Evolutionary conservation across 2,113 vertebrate species (phyloP), one percentile per base, ranked within the genome.

Genomic region (Cettia cetti): DNA sequence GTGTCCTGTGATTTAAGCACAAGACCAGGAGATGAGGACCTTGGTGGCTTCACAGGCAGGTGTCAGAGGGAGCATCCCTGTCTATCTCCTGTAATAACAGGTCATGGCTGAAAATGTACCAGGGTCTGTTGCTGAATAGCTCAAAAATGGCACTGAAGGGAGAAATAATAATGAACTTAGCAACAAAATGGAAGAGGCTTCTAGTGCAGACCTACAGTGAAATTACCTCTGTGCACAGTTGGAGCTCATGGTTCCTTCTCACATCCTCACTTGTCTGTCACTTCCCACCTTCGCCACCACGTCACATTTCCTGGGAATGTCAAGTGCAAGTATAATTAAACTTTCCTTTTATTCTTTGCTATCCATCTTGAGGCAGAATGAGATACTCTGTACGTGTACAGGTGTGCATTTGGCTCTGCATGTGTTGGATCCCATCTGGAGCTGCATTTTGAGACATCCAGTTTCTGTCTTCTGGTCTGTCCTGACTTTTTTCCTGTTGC

Each of bases 191-290:
- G 49, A 78, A 18, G 1, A 2, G 68, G 76, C 16, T 92, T 45
- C 72, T 45, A 60, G 53, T 49, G 44, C 76, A 80, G 35, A 66
- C 17, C 76, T 71, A 3, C 79, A 86, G 72, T 59, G 82, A 81
- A 71, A 75, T 84, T 83, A 76, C 6, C 71, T 28, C 78, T 57
- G 31, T 82, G 89, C 93, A 78, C 60, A 83, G 79, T 86, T 82
- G 79, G 81, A 94, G 70, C 75, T 94, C 33, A 15, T 53, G 66
- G 79, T 33, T 90, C 71, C 56, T 94, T 90, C 89, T 89, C 92
- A 90, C 88, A 72, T 63, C 86, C 63, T 83, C 76, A 53, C 71
- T 95, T 74, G 89, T 95, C 93, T 97, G 82, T 96, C 95, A 89
- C 94, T 90, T 95, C 93, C 91, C 88, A 90, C 92, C 92, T 94